Base-by-base conservation (phyloP, 2,797 vertebrate genomes). In the Oreochromis mossambicus region DNA sequence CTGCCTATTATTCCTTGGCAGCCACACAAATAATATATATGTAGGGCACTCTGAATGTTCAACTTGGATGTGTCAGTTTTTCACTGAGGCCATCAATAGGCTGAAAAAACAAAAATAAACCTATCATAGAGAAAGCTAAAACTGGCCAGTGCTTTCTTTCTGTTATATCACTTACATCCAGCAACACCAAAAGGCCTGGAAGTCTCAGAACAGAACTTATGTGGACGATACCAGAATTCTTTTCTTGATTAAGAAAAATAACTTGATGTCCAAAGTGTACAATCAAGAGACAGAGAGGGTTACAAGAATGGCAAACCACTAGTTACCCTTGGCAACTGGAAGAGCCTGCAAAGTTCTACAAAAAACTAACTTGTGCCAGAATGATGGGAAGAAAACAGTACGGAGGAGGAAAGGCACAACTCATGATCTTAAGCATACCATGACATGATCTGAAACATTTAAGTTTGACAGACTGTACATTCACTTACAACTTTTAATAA, bases 341-440 rank as follows among this genome's bases (percentile, higher is more conserved):
- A 61, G 29, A 0, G 17, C 58, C 56, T 61, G 56, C 56, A 36
- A 34, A n/a, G 6, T 61, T 36, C 0, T 12, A 0, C 17, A n/a
- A 61, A 61, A 36, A 12, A 7, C n/a, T 0, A n/a, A n/a, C 58
- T 61, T 58, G 26, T 3, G 11, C 51, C 51, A 54, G 21, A 32
- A 58, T 58, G 55, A 58, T 6, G 55, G 15, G 26, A 58, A 32
- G 8, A 58, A 58, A 58, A 61, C 8, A 12, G 58, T 2, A 1
- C 7, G 58, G 10, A 63, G 32, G 58, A n/a, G 6, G 6, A 1
- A 63, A 63, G 58, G 17, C 6, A 7, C 32, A 63, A 36, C 1
- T 12, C 17, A 0, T 61, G 17, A 61, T 36, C 17, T 63, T 34
- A 19, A 36, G 58, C 58, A 63, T 36, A 36, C 17, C 10, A 36